These are phyloP conservation scores for Scaptomyza graminum DNA, from an alignment of 1,140 invertebrate species.

Conservation along the genomic window DNA sequence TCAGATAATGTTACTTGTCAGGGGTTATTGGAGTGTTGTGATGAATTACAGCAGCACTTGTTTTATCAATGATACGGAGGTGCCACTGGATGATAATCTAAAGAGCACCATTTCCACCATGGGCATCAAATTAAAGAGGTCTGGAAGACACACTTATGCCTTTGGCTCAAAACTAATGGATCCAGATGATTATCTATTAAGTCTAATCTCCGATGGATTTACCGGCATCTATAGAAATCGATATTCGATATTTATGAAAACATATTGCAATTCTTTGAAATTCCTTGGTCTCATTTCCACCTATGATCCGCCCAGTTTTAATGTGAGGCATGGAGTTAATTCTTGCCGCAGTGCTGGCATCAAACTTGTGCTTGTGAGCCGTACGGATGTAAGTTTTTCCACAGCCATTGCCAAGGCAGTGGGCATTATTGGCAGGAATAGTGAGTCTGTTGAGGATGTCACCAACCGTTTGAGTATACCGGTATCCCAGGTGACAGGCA, in stretches of 20 bases:
- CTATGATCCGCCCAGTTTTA: constrained; percentile 24
- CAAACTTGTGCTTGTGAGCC: constrained; percentile 50
- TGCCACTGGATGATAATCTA: constrained; percentile 4
- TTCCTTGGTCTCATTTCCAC: constrained; percentile 53
- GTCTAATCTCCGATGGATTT: not conserved
- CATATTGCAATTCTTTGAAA: constrained; percentile 22
- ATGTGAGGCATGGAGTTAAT: constrained; percentile 25
- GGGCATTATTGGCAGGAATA: constrained; percentile 24
- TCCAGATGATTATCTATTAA: not conserved
- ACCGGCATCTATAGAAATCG: not conserved
- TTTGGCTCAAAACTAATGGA: constrained; percentile 47
- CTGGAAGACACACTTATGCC: constrained; percentile 32
- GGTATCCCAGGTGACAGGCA: not conserved
- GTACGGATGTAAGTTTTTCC: not conserved
- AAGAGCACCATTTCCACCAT: not conserved
- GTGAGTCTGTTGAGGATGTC: constrained; percentile 25
- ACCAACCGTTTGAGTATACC: constrained; percentile 3
- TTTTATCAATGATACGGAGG: not conserved
- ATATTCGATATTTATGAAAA: constrained; percentile 16
- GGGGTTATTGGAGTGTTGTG: constrained; percentile 32
- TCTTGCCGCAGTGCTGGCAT: constrained; percentile 52
- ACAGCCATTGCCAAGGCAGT: constrained; percentile 37
- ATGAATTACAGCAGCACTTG: constrained; percentile 36
- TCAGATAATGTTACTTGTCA: constrained; percentile 45
- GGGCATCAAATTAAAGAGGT: not conserved